Base-by-base conservation (phyloP, 2,797 vertebrate species). In the Rousettus madagascariensis region DNA sequence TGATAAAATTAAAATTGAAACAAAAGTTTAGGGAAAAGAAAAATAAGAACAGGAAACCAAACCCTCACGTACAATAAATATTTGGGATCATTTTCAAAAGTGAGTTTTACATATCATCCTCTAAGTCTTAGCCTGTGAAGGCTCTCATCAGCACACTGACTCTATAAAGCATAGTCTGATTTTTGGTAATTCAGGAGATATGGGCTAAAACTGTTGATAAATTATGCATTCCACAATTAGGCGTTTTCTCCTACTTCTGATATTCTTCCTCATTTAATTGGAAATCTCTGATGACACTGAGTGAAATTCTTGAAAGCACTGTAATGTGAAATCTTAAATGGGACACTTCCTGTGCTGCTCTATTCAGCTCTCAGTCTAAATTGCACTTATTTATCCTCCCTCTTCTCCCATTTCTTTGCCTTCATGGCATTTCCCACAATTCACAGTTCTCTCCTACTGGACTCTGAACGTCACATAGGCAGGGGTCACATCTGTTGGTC, bases 51-150 rank as follows among this genome's bases (percentile, higher is more conserved):
- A 91, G 72, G 43, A 77, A 94, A 30, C 16, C 49, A 91, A 79
- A 57, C 26, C 36, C 2, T 82, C 46, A 57, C 38, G 10, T 86
- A 63, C 33, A 82, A 20, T 89, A 85, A 88, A 72, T 91, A 59
- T 84, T 94, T 91, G 49, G 63, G 78, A 85, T 80, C 51, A 16
- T 65, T 88, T 96, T 90, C 30, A 87, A 82, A 95, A 57, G 33
- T 77, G 28, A 87, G 38, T 86, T 93, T 63, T 74, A 80, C 20
- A 1, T 41, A 28, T 85, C 51, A 26, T 71, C 30, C 12, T 79
- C 43, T 53, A 8, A 53, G 3, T 65, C 22, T 74, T 92, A 28
- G n/a, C 43, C 61, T 90, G 6, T 66, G 28, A 75, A 41, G 38
- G 75, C 71, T 1, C 24, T 77, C 36, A 24, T 86, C 26, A 43